Evolutionary conservation across 2,113 vertebrate genomes (phyloP).

Genomic region (Montifringilla adamsi): DNA sequence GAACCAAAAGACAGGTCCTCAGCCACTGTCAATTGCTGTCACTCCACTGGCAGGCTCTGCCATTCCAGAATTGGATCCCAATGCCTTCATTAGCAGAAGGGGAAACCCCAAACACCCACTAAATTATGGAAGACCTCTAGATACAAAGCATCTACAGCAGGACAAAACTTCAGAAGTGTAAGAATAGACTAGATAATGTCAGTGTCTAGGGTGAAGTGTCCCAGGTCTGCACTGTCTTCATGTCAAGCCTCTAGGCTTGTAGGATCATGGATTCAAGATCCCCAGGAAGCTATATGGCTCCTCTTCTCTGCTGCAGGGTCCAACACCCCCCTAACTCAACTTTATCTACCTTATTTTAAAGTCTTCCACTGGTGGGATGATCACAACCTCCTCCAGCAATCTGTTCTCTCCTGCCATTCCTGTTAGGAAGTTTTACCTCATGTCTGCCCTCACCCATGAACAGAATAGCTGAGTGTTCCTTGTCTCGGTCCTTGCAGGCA

Average conservation of each 20-base stretch:
- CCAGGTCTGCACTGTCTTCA: not conserved
- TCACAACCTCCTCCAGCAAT: not conserved
- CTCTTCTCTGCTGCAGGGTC: not conserved
- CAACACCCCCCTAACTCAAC: not conserved
- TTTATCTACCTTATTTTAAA: not conserved
- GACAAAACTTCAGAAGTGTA: not conserved
- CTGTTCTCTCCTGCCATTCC: not conserved
- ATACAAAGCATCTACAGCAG: not conserved
- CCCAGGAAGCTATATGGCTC: not conserved
- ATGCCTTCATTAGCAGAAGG: not conserved
- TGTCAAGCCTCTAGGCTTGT: not conserved
- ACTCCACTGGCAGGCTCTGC: not conserved
- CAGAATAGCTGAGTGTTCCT: not conserved
- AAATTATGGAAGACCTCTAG: not conserved
- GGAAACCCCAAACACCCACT: not conserved
- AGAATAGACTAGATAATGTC: not conserved
- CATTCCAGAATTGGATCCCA: not conserved
- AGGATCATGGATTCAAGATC: not conserved
- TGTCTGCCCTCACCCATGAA: not conserved
- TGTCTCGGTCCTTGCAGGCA: accelerated
- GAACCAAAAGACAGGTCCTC: not conserved
- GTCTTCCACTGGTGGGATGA: not conserved
- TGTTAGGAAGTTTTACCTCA: not conserved
- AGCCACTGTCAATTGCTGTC: not conserved
- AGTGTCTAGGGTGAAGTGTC: not conserved